Percentiles rank a stretch among this genome's conserved stretches.
These are phyloP conservation scores for Heteromyza rotundicornis DNA, from an alignment of 2,888 invertebrate species.

Conservation along the genomic window DNA sequence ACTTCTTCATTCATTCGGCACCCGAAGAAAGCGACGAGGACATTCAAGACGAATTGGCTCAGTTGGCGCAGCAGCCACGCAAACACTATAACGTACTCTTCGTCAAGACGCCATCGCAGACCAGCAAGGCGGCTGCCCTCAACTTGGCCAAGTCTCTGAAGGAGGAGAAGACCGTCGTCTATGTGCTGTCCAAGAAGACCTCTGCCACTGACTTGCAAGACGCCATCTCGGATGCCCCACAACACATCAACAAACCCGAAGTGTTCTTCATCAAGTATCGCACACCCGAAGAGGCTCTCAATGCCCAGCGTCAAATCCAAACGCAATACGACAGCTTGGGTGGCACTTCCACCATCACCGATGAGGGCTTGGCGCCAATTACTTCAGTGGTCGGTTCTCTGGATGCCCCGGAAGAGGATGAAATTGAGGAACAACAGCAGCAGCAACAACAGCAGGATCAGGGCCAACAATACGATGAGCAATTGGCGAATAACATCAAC, in stretches of 20 bases:
- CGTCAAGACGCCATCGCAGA: conserved; percentile 59
- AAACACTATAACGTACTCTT: conserved; percentile 61
- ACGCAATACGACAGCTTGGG: conserved; percentile 59
- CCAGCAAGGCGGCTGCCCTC: conserved; percentile 52
- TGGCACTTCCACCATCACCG: conserved; percentile 56
- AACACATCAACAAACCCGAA: conserved; percentile 58
- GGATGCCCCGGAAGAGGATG: conserved; percentile 48
- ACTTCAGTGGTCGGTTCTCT: conserved; percentile 58
- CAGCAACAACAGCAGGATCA: conserved; percentile 19
- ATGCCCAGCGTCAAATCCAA: conserved; percentile 61
- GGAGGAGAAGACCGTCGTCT: conserved; percentile 62
- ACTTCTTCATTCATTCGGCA: conserved; percentile 60
- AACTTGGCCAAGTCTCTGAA: conserved; percentile 54
- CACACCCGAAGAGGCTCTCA: conserved; percentile 59
- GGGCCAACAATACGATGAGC: conserved; percentile 26
- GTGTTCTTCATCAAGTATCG: conserved; percentile 63
- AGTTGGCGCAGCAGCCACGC: conserved; percentile 51
- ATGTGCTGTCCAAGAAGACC: conserved; percentile 60
- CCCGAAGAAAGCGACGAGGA: conserved; percentile 60
- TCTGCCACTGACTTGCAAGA: conserved; percentile 55
- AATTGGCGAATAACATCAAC: conserved; percentile 24
- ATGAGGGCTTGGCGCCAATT: conserved; percentile 58
- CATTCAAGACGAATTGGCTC: conserved; percentile 53
- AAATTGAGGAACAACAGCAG: conserved; percentile 34
- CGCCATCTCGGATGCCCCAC: conserved; percentile 53